Evolutionary conservation across 2,888 invertebrate genomes (phyloP), one percentile per base, ranked within the genome.

Genomic region (Gisinianus flammeolus): DNA sequence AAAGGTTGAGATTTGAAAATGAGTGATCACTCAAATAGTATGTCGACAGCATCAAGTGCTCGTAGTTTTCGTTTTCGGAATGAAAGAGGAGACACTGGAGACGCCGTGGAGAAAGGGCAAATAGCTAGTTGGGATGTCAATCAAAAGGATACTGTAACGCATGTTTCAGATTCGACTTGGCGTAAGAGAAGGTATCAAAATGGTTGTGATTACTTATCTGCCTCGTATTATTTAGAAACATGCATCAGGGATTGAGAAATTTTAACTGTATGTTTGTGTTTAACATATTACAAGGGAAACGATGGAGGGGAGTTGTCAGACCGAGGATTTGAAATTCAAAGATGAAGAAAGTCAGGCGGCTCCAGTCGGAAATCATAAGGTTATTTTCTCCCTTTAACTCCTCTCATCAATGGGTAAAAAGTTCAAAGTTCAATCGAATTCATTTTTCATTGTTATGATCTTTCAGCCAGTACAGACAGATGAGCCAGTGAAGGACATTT

Each of bases 111-210:
- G 8, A 62, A 33, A 64, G 33, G 35, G 5, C 19, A 22, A 8
- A 8, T 73, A 22, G 62, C 73, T 1, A 69, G 76, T 12, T 76
- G 76, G 76, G 56, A 58, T 2, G 26, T 31, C 1, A 76, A 33
- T 56, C 24, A 24, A 33, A 16, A 69, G n/a, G 76, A 76, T 28
- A n/a, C 30, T 1, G 24, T 54, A 6, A n/a, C 52, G 8, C n/a
- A 77, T 28, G 77, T 77, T 26, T 77, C 77, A 12, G 77, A 77
- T 28, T 81, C 82, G 19, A 80, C 78, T n/a, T 82, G 82, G 82
- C 75, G 79, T 71, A 67, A 74, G 52, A 78, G 77, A 35, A 76
- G 78, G 82, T 82, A 71, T 8, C 56, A 58, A n/a, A 2, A 19
- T 19, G 58, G n/a, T 26, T 52, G 8, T 22, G 5, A 35, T 16